Evolutionary conservation across 2,113 vertebrate genomes (phyloP).

Genomic region (Pteropus alecto): DNA sequence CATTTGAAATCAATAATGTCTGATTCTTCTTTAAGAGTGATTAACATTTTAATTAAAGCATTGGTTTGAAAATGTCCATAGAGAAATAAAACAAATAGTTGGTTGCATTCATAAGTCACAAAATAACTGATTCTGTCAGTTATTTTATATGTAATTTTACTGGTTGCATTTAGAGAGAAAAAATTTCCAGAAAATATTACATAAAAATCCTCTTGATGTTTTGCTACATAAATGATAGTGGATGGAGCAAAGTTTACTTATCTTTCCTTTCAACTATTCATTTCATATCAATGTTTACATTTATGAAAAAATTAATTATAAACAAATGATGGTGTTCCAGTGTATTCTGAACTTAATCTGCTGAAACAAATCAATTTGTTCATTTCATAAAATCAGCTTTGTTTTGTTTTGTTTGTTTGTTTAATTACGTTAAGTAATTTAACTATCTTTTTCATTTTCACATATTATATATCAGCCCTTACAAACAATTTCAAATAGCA

Average conservation of each 20-base stretch:
- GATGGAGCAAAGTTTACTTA: background rate
- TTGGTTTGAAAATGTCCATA: background rate
- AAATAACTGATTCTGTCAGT: background rate
- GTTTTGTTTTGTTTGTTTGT: background rate
- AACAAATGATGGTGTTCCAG: background rate
- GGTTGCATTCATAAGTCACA: background rate
- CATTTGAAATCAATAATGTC: constrained; percentile 2
- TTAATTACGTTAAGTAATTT: background rate
- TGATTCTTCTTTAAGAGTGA: background rate
- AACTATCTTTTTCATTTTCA: background rate
- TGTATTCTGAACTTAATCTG: background rate
- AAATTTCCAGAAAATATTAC: background rate
- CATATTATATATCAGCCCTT: background rate
- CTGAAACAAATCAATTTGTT: background rate
- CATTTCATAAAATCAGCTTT: constrained; percentile 6
- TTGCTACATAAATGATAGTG: background rate
- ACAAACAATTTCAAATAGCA: background rate
- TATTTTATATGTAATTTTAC: background rate
- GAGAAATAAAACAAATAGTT: background rate
- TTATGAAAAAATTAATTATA: constrained; percentile 35
- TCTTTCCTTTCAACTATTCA: background rate
- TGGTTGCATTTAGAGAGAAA: background rate
- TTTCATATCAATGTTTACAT: background rate
- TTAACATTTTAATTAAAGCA: background rate
- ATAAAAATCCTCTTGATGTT: background rate